A percentile compares a stretch with the other conserved stretches of the same genome.
phyloP scores from a whole-genome alignment of 2,888 invertebrate species.

The Hirtodrosophila histrioides region DNA sequence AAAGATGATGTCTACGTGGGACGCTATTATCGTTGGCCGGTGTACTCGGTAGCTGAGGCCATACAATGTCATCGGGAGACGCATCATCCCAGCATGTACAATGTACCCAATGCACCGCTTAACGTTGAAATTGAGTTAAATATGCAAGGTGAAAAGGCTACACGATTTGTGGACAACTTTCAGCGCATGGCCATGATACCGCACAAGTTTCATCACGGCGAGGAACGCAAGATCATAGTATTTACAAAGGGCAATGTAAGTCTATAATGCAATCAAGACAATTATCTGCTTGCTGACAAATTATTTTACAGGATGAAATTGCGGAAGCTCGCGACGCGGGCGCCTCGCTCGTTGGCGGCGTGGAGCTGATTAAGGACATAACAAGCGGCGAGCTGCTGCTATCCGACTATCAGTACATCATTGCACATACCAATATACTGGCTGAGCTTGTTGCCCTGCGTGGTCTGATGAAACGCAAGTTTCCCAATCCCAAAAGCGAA shows the following conservation, averaged over 20 bases:
- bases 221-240: slow-evolving; percentile 89
- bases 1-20: slow-evolving; percentile 88
- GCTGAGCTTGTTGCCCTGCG: slow-evolving; percentile 90
- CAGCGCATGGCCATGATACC: slow-evolving; percentile 88
- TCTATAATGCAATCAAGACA: background rate
- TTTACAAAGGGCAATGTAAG: slow-evolving; percentile 89
- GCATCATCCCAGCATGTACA: slow-evolving; percentile 92
- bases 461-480: slow-evolving; percentile 91
- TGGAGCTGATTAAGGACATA: slow-evolving; percentile 90
- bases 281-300: background rate
- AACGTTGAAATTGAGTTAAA: slow-evolving; percentile 91
- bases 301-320: slow-evolving; percentile 72
- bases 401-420: slow-evolving; percentile 89
- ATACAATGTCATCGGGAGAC: slow-evolving; percentile 91
- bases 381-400: slow-evolving; percentile 89
- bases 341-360: slow-evolving; percentile 89
- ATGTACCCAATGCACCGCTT: slow-evolving; percentile 89
- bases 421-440: slow-evolving; percentile 92
- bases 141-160: slow-evolving; percentile 87
- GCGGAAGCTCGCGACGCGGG: slow-evolving; percentile 88
- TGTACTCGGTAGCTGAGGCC: slow-evolving; percentile 90
- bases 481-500: slow-evolving; percentile 89
- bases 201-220: slow-evolving; percentile 89
- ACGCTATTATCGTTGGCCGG: slow-evolving; percentile 86
- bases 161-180: slow-evolving; percentile 89